Evolutionary conservation across 1,140 invertebrate species (phyloP), one percentile per base, ranked within the genome.

Genomic region (Ericerus pela): DNA sequence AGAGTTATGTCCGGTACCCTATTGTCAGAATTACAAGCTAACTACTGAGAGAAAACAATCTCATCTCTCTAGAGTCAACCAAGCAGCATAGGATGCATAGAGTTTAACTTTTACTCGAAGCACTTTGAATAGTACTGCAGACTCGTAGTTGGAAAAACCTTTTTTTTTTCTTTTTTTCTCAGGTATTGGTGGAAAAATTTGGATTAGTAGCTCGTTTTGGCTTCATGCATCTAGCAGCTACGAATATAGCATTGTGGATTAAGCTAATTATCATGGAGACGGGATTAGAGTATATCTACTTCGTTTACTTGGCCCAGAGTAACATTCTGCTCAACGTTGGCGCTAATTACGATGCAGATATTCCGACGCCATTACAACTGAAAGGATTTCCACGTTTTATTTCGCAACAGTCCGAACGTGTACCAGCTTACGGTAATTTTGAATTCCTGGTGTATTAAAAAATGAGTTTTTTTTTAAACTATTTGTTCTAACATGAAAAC

Each of bases 181-280:
- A 77, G 75, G 75, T 77, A n/a, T 64, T 77, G 6, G 75, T 76
- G 1, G 75, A 77, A 56, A 70, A 67, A 57, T 77, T 76, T 55
- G 75, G 75, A 5, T 60, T 75, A 16, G 67, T 72, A 18, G 75
- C 75, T 2, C 65, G 76, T 59, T 76, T 77, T 60, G 73, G 76
- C 5, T 76, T 79, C 59, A 78, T 77, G 62, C 78, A 79, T 59
- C 65, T 79, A 12, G 72, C 76, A 3, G 77, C 76, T 0, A 78
- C 78, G 0, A 79, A 79, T 62, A 62, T 79, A 6, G 75, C 76
- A 0, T 65, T 79, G 20, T 79, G 77, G 77, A 65, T 73, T 11
- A 70, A 76, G n/a, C 65, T 77, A n/a, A 69, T 79, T 14, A 72
- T 78, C 24, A 78, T 76, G 76, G 77, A 79, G 59, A 73, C 72